Evolutionary conservation across 1,140 invertebrate genomes (phyloP).

Genomic region (Zophobas atratus): DNA sequence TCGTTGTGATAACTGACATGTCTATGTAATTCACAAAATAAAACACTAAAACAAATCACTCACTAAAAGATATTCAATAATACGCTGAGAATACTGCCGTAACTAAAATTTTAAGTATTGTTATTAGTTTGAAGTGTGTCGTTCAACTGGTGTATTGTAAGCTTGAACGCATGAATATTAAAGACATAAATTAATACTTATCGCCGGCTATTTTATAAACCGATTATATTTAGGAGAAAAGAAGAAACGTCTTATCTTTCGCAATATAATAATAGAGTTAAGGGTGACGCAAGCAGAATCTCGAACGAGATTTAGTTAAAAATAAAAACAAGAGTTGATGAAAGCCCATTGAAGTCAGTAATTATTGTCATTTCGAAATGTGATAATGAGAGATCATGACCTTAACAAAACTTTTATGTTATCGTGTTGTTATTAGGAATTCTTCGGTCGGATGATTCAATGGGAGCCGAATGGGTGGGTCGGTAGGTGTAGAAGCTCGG

Average conservation of each 20-base stretch:
- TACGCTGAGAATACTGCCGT: slow-evolving; percentile 25
- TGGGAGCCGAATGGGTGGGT: no score
- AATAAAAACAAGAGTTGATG: slow-evolving; percentile 28
- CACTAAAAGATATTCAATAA: slow-evolving; percentile 20
- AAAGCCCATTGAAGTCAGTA: slow-evolving; percentile 21
- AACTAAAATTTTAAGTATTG: slow-evolving; percentile 6
- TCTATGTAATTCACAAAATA: slow-evolving; percentile 12
- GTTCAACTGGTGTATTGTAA: slow-evolving; percentile 46
- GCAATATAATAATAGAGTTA: slow-evolving; percentile 38
- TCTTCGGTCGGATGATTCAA: background rate
- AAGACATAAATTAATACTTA: slow-evolving; percentile 43
- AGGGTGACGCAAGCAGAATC: slow-evolving; percentile 47
- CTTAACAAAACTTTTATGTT: slow-evolving; percentile 47
- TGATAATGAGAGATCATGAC: slow-evolving; percentile 55
- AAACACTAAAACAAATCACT: slow-evolving; percentile 20
- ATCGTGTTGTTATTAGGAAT: slow-evolving; percentile 31
- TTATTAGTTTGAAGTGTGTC: slow-evolving; percentile 30
- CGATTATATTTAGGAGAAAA: slow-evolving; percentile 25
- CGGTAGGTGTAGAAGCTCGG: no score
- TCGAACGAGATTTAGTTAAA: slow-evolving; percentile 40
- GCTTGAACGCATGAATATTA: slow-evolving; percentile 42
- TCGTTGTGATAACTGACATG: slow-evolving; percentile 50
- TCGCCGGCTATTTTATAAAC: slow-evolving; percentile 46
- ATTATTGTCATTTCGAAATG: slow-evolving; percentile 52
- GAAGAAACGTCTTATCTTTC: slow-evolving; percentile 42